Evolutionary conservation across 2,888 invertebrate species (phyloP), one percentile per base, ranked within the genome.

Genomic region (Tenthredo notha): DNA sequence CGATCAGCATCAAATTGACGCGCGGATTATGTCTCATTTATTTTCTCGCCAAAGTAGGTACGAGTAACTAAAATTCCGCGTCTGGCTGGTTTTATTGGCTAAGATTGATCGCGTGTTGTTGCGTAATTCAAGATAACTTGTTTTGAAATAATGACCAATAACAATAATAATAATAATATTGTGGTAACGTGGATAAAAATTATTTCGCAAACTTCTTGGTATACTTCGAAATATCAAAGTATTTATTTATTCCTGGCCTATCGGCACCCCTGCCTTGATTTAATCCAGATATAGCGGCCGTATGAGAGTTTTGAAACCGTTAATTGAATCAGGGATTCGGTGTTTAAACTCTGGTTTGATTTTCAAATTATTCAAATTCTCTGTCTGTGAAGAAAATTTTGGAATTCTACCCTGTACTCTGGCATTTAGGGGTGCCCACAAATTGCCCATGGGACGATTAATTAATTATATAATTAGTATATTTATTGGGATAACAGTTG

Each of bases 1-100:
- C 78, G 61, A 80, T 80, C 78, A 58, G 58, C 37, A 61, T 29
- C 78, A 50, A 80, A 80, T 80, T 58, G 78, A 80, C 78, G 58
- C 78, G 37, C n/a, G 58, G 78, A 80, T 80, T 58, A 80, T 9
- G 78, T 80, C 58, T 80, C 78, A n/a, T 58, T 80, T 61, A 80
- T 80, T 80, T 80, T 40, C 58, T 37, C 21, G 58, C 61, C 78
- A 15, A 37, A n/a, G 33, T 29, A 47, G 50, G 50, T n/a, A 54
- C 54, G 54, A 54, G 50, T 29, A 77, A 25, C 18, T 40, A 50
- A 77, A 47, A 77, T 50, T 50, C 50, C 47, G 7, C 47, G 9
- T 25, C n/a, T 33, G 50, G 50, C 18, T 5, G 29, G 25, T 15
- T 77, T 50, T 9, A 50, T 50, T 50, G 50, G 37, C 18, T 12